Percentiles rank a stretch among this genome's conserved stretches.
phyloP scores from a whole-genome alignment of 2,113 vertebrate species.

The Origma solitaria region DNA sequence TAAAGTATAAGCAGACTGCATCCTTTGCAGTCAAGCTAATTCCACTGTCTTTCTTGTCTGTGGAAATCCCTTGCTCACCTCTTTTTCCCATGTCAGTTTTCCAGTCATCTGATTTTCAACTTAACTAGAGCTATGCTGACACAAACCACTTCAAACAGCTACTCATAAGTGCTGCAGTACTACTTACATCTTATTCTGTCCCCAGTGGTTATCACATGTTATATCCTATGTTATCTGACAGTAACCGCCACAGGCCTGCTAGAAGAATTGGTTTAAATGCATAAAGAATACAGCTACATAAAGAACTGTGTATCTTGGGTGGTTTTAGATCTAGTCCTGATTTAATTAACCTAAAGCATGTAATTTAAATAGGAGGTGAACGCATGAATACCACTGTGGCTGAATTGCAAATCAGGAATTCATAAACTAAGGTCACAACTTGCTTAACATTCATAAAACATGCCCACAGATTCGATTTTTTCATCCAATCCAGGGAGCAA shows the following conservation, averaged over 20 bases:
- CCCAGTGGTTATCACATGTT: neutral
- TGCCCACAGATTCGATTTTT: neutral
- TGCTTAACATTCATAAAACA: conserved; percentile 13
- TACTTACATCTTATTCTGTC: neutral
- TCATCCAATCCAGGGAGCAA: neutral
- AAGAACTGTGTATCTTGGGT: neutral
- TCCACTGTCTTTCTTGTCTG: neutral
- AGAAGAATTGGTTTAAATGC: neutral
- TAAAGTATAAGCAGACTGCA: neutral
- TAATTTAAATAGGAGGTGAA: conserved; percentile 1
- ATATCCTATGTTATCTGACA: neutral
- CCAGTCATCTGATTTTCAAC: neutral
- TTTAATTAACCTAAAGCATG: neutral
- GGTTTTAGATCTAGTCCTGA: neutral
- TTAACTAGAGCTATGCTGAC: neutral
- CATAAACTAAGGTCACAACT: neutral
- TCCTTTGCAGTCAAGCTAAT: neutral
- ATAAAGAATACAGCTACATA: neutral
- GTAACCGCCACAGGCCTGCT: neutral
- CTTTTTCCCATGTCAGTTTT: neutral
- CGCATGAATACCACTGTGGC: neutral
- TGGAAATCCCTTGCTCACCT: neutral
- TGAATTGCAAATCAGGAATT: neutral
- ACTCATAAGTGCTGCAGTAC: neutral
- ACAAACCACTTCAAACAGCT: neutral